Percentiles rank a stretch among this genome's conserved stretches.
Evolutionary conservation across 2,888 invertebrate species (phyloP).

Genomic region (Lingula anatina): DNA sequence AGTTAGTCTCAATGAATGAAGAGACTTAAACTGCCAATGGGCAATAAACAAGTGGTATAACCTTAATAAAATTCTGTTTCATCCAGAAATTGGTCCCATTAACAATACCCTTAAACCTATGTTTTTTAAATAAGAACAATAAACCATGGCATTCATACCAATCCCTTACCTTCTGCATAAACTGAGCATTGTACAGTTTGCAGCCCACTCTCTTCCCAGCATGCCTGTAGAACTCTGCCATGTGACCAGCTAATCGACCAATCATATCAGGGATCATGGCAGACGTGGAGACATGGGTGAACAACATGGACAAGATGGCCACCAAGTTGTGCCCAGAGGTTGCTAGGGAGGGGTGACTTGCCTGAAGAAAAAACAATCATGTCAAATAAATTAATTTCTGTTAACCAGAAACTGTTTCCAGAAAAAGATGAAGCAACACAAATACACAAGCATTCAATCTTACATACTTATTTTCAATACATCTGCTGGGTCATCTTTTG

Average conservation of each 20-base stretch:
- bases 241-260: slow-evolving; percentile 20
- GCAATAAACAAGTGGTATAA: background rate
- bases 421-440: background rate
- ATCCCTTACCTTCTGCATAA: slow-evolving; percentile 27
- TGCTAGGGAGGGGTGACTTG: slow-evolving; percentile 12
- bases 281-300: slow-evolving; percentile 24
- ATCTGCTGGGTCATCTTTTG: no score
- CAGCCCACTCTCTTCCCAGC: slow-evolving; percentile 15
- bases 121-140: background rate
- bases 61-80: background rate
- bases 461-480: no score
- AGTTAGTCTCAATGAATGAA: background rate
- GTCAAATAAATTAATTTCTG: background rate
- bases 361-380: slow-evolving; percentile 9
- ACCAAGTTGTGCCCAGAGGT: slow-evolving; percentile 16
- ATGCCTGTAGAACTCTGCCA: slow-evolving; percentile 18
- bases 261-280: slow-evolving; percentile 19
- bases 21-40: background rate
- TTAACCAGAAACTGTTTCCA: background rate
- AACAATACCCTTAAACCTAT: background rate
- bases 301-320: slow-evolving; percentile 18
- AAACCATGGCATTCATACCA: background rate
- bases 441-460: no score
- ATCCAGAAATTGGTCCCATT: background rate
- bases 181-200: slow-evolving; percentile 22